Percentiles rank a stretch among this genome's conserved stretches.
Evolutionary conservation across 2,888 invertebrate genomes (phyloP).

Genomic region (Diaperis boleti): DNA sequence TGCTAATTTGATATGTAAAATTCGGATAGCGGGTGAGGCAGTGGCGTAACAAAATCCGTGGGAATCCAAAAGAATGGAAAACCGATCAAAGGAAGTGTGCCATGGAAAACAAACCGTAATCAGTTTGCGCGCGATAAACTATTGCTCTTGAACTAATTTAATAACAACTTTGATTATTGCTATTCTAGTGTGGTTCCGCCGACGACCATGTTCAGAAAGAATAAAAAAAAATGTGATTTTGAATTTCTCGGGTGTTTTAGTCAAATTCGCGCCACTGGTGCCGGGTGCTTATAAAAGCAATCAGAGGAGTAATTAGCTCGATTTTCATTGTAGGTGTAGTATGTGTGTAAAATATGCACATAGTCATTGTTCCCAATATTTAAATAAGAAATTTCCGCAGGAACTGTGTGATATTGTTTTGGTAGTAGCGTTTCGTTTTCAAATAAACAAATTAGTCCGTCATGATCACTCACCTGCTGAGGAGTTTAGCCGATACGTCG

Average conservation of each 20-base stretch:
- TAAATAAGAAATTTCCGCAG: constrained; percentile 40
- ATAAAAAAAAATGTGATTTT: not conserved
- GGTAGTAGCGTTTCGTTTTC: constrained; percentile 24
- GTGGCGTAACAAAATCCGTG: constrained; percentile 7
- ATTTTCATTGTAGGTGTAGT: constrained; percentile 20
- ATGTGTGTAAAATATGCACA: constrained; percentile 37
- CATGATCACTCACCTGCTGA: not conserved
- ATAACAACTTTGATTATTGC: not conserved
- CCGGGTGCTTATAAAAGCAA: not conserved
- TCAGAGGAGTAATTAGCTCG: constrained; percentile 17
- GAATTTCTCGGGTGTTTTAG: not conserved
- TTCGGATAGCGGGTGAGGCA: constrained; percentile 48
- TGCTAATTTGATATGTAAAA: constrained; percentile 12
- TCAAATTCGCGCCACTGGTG: constrained; percentile 2
- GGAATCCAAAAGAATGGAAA: constrained; percentile 1
- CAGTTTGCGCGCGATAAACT: constrained; percentile 1
- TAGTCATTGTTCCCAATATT: constrained; percentile 41
- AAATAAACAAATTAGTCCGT: constrained; percentile 22
- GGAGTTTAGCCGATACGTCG: not conserved
- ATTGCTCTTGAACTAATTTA: constrained; percentile 5
- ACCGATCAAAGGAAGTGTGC: not conserved
- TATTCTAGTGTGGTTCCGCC: not conserved
- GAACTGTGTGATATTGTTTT: constrained; percentile 40
- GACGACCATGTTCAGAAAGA: not conserved
- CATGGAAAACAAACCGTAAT: not conserved